Percentiles rank a stretch among this genome's conserved stretches.
Evolutionary conservation across 2,113 vertebrate species (phyloP).

Genomic region (Mellivora capensis): DNA sequence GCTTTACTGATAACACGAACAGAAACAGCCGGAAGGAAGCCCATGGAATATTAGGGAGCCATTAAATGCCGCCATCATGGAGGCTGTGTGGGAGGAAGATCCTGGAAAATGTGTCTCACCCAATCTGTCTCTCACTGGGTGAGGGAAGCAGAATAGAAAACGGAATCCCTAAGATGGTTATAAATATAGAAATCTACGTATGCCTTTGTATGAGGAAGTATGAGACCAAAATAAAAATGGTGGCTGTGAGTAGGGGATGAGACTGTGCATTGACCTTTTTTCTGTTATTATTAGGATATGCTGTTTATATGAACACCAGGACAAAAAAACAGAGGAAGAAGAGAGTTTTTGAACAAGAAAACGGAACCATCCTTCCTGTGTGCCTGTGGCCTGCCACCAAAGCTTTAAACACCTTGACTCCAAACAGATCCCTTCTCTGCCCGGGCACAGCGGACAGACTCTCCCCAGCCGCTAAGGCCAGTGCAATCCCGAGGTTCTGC

Average conservation of each 20-base stretch:
- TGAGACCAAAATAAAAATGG: not conserved
- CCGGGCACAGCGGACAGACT: rapidly evolving
- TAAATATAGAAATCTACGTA: not conserved
- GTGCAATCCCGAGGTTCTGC: not conserved
- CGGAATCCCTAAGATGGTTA: not conserved
- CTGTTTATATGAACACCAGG: not conserved
- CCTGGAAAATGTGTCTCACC: not conserved
- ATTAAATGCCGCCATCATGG: not conserved
- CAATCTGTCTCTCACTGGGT: not conserved
- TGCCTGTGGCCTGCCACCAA: not conserved
- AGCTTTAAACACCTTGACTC: rapidly evolving
- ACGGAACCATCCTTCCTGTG: too few species aligned
- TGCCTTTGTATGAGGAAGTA: not conserved
- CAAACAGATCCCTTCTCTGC: not conserved
- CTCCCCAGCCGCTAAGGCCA: not conserved
- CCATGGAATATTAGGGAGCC: not conserved
- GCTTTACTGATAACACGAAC: not conserved
- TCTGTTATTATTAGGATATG: not conserved
- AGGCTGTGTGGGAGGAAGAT: not conserved
- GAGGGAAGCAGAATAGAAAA: not conserved
- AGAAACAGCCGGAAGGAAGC: not conserved
- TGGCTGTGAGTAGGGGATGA: not conserved
- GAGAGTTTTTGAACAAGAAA: not conserved
- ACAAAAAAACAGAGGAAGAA: too few species aligned
- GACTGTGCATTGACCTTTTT: rapidly evolving